These are phyloP conservation scores for Echinometra lucunter DNA, from an alignment of 53 echinoderm and acorn worm genomes.

Conservation along the genomic window DNA sequence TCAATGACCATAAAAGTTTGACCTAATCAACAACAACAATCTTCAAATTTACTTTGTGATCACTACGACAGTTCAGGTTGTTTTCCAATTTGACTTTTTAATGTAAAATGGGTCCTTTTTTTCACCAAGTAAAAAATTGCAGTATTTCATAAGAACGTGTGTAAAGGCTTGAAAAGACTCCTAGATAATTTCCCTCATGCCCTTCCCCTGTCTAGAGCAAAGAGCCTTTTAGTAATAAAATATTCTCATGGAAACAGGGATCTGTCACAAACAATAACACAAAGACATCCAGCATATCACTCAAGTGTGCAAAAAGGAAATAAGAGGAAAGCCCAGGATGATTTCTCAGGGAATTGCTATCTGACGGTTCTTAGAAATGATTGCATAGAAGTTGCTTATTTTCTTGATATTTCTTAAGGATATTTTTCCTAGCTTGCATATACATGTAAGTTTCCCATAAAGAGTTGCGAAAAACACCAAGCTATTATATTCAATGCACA, in stretches of 20 bases:
- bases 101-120: not conserved
- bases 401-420: not conserved
- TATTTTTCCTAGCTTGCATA: too few relatives aligned
- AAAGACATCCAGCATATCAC: not conserved
- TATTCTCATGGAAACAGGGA: not conserved
- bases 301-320: not conserved
- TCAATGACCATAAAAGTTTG: constrained; percentile 51
- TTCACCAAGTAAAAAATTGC: not conserved
- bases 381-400: not conserved
- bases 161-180: not conserved
- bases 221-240: not conserved
- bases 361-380: not conserved
- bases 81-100: not conserved
- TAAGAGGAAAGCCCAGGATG: not conserved
- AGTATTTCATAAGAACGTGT: not conserved
- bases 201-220: not conserved
- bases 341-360: not conserved
- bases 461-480: not conserved
- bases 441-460: not conserved
- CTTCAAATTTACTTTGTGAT: not conserved
- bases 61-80: not conserved
- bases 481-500: not conserved
- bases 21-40: constrained; percentile 15
- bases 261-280: not conserved
- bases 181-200: not conserved